Percentiles rank a stretch among this genome's conserved stretches.
Conservation (phyloP, 2,888 invertebrate genomes). For the Apoderus coryli region DNA sequence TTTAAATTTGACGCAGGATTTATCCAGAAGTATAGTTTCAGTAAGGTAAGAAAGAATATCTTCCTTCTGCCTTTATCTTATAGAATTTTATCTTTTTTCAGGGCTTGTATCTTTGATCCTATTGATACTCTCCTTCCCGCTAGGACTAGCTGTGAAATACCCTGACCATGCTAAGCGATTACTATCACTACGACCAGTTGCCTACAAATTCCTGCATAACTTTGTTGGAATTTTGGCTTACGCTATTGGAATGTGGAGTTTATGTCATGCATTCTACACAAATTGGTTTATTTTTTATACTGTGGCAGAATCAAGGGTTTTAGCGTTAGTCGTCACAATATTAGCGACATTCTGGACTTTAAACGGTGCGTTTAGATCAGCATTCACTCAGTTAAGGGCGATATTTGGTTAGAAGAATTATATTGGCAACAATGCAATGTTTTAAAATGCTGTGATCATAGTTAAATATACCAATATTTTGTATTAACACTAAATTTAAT, state of each 20-base stretch:
- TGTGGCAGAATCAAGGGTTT: conserved; percentile 20
- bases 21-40: no score
- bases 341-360: conserved; percentile 24
- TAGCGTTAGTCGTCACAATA: conserved; percentile 22
- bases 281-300: conserved; percentile 24
- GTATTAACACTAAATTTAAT: no score
- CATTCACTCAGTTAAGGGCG: conserved; percentile 21
- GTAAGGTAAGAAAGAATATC: no score
- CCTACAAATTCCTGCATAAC: conserved; percentile 26
- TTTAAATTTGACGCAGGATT: no score
- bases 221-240: conserved; percentile 25
- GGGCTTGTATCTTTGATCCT: conserved; percentile 26
- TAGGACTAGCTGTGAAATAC: conserved; percentile 23
- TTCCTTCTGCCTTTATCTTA: no score
- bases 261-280: conserved; percentile 25
- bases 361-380: conserved; percentile 22
- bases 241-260: conserved; percentile 24
- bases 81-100: no score
- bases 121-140: conserved; percentile 20
- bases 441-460: no score
- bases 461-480: no score
- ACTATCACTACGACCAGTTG: conserved; percentile 20
- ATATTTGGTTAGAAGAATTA: conserved; percentile 10
- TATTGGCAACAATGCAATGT: no score
- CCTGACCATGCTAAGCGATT: conserved; percentile 18